Evolutionary conservation across 2,113 vertebrate genomes (phyloP).

Genomic region (Caracal caracal): DNA sequence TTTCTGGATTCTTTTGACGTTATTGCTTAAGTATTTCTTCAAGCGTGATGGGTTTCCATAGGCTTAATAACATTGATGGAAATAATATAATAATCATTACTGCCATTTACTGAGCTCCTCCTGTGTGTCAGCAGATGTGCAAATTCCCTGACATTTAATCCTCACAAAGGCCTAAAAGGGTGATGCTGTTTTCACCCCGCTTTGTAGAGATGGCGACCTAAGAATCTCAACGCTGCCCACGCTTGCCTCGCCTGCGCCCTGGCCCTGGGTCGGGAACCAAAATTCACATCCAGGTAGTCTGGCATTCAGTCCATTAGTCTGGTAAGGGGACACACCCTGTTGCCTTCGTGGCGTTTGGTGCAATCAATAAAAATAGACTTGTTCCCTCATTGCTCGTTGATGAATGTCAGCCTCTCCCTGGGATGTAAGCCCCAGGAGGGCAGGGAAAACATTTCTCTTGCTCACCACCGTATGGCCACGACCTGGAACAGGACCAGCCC

Average conservation of each 20-base stretch:
- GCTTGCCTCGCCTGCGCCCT: rapidly evolving
- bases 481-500: rapidly evolving
- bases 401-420: not conserved
- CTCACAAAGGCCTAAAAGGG: not conserved
- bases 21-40: not conserved
- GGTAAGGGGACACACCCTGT: not conserved
- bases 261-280: not conserved
- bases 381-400: not conserved
- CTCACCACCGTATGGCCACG: rapidly evolving
- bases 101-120: not conserved
- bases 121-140: not conserved
- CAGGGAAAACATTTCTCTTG: not conserved
- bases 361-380: not conserved
- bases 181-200: too few species aligned
- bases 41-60: not conserved
- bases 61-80: not conserved
- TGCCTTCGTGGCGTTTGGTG: not conserved
- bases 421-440: not conserved
- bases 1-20: not conserved
- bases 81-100: not conserved
- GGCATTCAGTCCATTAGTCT: not conserved
- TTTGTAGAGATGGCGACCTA: not conserved
- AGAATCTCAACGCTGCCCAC: too few species aligned
- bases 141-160: not conserved
- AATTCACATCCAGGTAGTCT: not conserved